phyloP scores from a whole-genome alignment of 2,888 invertebrate species.

The Scaptomyza flava region DNA sequence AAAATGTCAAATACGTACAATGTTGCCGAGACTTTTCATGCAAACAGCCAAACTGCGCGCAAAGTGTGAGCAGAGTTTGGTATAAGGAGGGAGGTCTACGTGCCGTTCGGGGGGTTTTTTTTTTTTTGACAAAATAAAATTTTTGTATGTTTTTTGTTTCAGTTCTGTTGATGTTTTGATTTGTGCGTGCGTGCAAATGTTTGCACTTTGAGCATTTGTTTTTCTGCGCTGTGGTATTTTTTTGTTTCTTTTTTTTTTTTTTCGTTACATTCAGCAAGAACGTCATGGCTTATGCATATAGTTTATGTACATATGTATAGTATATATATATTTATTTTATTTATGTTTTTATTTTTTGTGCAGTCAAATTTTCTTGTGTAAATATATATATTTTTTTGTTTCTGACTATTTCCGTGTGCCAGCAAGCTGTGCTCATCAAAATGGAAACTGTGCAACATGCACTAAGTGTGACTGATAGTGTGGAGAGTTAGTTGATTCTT shows the following conservation, averaged over 20 bases:
- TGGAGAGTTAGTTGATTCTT: conserved; percentile 75
- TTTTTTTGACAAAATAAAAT: conserved; percentile 49
- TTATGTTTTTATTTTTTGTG: conserved; percentile 30
- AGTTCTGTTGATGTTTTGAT: conserved; percentile 76
- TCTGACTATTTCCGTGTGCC: conserved; percentile 51
- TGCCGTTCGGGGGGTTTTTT: conserved; percentile 41
- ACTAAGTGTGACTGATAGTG: conserved; percentile 77
- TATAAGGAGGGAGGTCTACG: conserved; percentile 32
- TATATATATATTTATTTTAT: conserved; percentile 9
- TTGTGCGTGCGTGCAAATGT: conserved; percentile 78
- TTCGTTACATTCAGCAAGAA: conserved; percentile 4
- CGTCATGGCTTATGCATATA: conserved; percentile 5
- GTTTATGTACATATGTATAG: conserved; percentile 10
- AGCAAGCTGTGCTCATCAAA: conserved; percentile 72
- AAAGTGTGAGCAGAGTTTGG: neutral
- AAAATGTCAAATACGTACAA: conserved; percentile 78
- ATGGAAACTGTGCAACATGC: conserved; percentile 77
- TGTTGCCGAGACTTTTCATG: conserved; percentile 73
- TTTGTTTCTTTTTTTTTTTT: conserved; percentile 11
- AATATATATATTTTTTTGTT: conserved; percentile 22
- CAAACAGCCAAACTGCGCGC: conserved; percentile 35
- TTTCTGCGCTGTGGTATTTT: conserved; percentile 38
- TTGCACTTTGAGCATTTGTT: conserved; percentile 71
- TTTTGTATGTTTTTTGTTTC: conserved; percentile 19
- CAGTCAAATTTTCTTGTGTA: conserved; percentile 43